A percentile compares a stretch with the other conserved stretches of the same genome.
Conservation (phyloP, 2,113 vertebrate genomes). For the Xyrauchen texanus region DNA sequence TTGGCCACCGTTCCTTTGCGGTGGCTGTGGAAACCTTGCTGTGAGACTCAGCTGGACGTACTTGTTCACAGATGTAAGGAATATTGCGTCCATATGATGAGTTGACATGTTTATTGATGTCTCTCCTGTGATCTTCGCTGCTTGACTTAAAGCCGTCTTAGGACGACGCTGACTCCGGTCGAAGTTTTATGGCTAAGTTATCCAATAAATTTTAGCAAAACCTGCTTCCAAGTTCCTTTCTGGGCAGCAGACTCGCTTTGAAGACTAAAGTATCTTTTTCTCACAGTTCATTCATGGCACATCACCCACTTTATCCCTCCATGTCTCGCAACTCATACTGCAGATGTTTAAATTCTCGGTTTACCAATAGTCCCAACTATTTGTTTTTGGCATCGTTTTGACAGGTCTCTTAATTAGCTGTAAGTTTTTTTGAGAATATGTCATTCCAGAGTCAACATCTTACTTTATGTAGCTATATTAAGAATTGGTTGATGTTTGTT, state of each 20-base stretch:
- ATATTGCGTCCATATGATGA: constrained; percentile 54
- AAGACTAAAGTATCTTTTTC: constrained; percentile 21
- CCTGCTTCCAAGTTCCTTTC: constrained; percentile 47
- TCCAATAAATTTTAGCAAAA: constrained; percentile 41
- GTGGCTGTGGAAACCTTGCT: constrained; percentile 43
- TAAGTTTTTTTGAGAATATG: neutral
- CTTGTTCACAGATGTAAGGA: constrained; percentile 54
- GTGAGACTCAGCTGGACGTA: constrained; percentile 35
- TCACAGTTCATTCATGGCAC: constrained; percentile 19
- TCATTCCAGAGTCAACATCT: too few relatives aligned
- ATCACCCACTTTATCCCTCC: neutral
- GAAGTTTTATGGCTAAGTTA: constrained; percentile 42
- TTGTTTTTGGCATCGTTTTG: neutral
- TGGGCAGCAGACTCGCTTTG: constrained; percentile 30
- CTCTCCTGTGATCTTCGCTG: constrained; percentile 47
- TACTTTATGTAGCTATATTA: too few relatives aligned
- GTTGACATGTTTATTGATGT: constrained; percentile 52
- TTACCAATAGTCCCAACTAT: neutral
- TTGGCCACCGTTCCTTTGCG: constrained; percentile 26
- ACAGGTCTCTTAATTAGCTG: neutral
- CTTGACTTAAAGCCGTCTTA: constrained; percentile 45
- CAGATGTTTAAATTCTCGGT: neutral
- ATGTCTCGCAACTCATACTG: too few relatives aligned
- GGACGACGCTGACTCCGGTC: constrained; percentile 38
- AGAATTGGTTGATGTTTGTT: too few relatives aligned